These are phyloP conservation scores for Abrostola triplasia DNA, from an alignment of 2,888 invertebrate species.

Conservation along the genomic window DNA sequence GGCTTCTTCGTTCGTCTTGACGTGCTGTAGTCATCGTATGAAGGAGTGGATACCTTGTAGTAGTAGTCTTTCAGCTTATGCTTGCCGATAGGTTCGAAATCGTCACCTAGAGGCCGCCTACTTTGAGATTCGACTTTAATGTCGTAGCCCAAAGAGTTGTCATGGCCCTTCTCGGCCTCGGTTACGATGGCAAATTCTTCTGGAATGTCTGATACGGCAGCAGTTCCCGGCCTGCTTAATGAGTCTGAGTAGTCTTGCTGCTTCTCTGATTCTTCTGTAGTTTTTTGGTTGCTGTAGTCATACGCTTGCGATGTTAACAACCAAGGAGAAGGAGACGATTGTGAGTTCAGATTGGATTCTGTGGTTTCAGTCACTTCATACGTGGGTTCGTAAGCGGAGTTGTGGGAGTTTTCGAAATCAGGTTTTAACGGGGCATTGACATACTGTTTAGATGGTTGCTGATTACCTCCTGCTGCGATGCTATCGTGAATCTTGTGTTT, in stretches of 20 bases:
- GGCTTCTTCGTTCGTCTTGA: conserved; percentile 81
- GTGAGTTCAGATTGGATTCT: conserved; percentile 73
- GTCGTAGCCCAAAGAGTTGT: conserved; percentile 81
- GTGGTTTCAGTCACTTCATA: conserved; percentile 84
- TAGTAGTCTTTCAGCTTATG: conserved; percentile 84
- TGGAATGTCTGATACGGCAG: conserved; percentile 69
- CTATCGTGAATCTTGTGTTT: conserved; percentile 77
- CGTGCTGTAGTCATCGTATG: conserved; percentile 73
- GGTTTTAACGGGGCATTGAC: conserved; percentile 66
- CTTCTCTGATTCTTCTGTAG: conserved; percentile 69
- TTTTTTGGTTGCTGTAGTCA: conserved; percentile 65
- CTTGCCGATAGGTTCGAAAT: conserved; percentile 82
- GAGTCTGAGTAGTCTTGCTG: conserved; percentile 67
- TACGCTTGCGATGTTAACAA: conserved; percentile 72
- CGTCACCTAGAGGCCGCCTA: conserved; percentile 82
- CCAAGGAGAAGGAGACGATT: conserved; percentile 77
- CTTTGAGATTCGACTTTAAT: conserved; percentile 81
- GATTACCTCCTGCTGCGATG: conserved; percentile 75
- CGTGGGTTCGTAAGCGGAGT: conserved; percentile 68
- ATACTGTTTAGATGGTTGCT: conserved; percentile 74
- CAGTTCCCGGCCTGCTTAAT: conserved; percentile 70
- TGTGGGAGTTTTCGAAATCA: conserved; percentile 60
- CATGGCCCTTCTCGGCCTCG: conserved; percentile 79
- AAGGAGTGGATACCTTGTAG: conserved; percentile 81
- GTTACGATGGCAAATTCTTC: conserved; percentile 83